Base-by-base conservation (phyloP, 1,140 invertebrate genomes). In the Orussus abietinus region DNA sequence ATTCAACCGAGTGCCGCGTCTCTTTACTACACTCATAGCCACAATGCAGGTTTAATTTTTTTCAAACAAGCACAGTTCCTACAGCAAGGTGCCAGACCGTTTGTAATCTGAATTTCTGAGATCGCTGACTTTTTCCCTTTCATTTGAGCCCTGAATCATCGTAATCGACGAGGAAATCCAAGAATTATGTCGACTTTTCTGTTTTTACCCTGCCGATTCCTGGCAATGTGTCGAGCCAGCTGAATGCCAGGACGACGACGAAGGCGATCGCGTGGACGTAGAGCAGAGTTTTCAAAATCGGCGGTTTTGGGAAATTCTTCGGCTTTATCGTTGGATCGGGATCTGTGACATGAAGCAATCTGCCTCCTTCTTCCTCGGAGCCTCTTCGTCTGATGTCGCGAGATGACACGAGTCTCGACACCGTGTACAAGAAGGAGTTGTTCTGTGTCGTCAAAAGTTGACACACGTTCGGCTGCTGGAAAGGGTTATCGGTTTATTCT, bases 211-310 rank as follows among this genome's bases (percentile, higher is more conserved):
- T 70, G 50, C 75, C 75, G 41, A 77, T 55, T 21, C 62, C 64
- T 5, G 66, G 69, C 13, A 77, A 47, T 9, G 69, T 66, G 40
- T 78, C 74, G 9, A 72, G 52, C 74, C 75, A 77, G 38, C 64
- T 69, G 14, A 75, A 51, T 4, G 52, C 47, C 9, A 77, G 14
- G n/a, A 75, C 56, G 1, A 71, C 47, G 4, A 70, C 17, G 32
- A 74, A 64, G 2, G 71, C 55, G 19, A 75, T 55, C 15, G 63
- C 49, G 54, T 79, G 77, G 19, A 77, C 69, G 59, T 75, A 75
- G 29, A 77, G 57, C 1, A 75, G 42, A 41, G 62, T 68, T 10
- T 53, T 45, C 4, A 72, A 22, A 39, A 71, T 49, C 4, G 69
- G 67, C 11, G 68, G 68, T 38, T 71, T 71, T 0, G 66, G 66